These are phyloP conservation scores for Pachliopta kotzebuea DNA, from an alignment of 2,888 invertebrate genomes.

Conservation along the genomic window DNA sequence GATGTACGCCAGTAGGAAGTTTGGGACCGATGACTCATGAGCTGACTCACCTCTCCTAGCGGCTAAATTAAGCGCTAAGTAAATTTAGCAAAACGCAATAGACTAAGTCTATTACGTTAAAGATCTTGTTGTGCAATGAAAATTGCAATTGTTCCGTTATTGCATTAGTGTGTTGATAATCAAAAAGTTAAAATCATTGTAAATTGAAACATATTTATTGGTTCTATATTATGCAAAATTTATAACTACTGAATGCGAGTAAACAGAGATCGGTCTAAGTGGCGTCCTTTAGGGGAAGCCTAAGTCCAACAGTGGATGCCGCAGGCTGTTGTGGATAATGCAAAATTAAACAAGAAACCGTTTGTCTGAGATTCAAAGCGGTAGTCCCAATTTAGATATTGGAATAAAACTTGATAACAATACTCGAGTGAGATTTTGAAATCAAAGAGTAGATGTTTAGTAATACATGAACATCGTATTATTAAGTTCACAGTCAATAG, in stretches of 20 bases:
- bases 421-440: neutral
- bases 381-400: too few species aligned
- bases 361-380: too few species aligned
- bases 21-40: slow-evolving; percentile 38
- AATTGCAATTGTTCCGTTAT: slow-evolving; percentile 17
- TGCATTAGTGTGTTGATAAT: slow-evolving; percentile 1
- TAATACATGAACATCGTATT: slow-evolving; percentile 1
- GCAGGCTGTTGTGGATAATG: too few species aligned
- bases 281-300: too few species aligned
- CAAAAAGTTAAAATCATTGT: neutral
- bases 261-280: too few species aligned
- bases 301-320: too few species aligned
- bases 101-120: slow-evolving; percentile 31
- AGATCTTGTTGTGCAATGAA: slow-evolving; percentile 35
- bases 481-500: slow-evolving; percentile 12
- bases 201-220: neutral
- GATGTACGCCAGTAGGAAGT: slow-evolving; percentile 30
- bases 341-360: too few species aligned
- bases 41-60: slow-evolving; percentile 40
- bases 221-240: too few species aligned
- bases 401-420: too few species aligned
- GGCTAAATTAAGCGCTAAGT: slow-evolving; percentile 47
- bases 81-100: slow-evolving; percentile 33
- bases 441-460: neutral
- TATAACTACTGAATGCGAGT: too few species aligned